Base-by-base conservation (phyloP, 1,140 invertebrate species). In the Brachionus rubens region DNA sequence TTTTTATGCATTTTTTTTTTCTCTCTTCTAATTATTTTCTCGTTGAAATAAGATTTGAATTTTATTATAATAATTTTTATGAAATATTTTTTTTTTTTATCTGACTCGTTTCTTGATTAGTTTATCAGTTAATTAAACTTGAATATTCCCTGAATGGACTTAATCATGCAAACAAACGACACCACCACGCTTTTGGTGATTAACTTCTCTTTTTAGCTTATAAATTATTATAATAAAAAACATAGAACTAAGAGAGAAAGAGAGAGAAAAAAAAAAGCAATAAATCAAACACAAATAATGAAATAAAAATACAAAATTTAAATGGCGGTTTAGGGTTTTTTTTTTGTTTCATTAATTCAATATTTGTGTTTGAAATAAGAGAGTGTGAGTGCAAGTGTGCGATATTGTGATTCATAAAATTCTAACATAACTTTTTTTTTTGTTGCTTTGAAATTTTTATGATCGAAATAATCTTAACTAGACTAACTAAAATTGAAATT, bases 31-130 rank as follows among this genome's bases (percentile, higher is more conserved):
- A 36, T 36, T 36, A 36, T 5, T 36, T 36, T 36, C 33, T 36
- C 3, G 33, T 59, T 59, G 54, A 59, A 59, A 59, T 59, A 36
- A 33, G 54, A 59, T 59, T 59, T 36, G 54, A 59, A 59, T 59
- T 59, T 40, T 16, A 59, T 59, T 59, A 59, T 59, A 59, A 59
- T 59, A 59, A 59, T 59, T 33, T 33, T 59, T 16, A n/a, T 1
- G 30, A 56, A 28, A 56, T 3, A 28, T 19, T 36, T 5, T 36
- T 36, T 36, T 36, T 9, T 36, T 36, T 5, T 36, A 3, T 36
- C 9, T 5, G 9, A 9, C 33, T 36, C 33, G 33, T 9, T 36
- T 5, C 33, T 36, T 9, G 33, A 36, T 36, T 9, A 36, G 3
- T 9, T 36, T 36, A 36, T 36, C 9, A 36, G 3, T 36, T 36